These are phyloP conservation scores for Pantelozetes paolii DNA, from an alignment of 2,888 invertebrate species.

Conservation along the genomic window DNA sequence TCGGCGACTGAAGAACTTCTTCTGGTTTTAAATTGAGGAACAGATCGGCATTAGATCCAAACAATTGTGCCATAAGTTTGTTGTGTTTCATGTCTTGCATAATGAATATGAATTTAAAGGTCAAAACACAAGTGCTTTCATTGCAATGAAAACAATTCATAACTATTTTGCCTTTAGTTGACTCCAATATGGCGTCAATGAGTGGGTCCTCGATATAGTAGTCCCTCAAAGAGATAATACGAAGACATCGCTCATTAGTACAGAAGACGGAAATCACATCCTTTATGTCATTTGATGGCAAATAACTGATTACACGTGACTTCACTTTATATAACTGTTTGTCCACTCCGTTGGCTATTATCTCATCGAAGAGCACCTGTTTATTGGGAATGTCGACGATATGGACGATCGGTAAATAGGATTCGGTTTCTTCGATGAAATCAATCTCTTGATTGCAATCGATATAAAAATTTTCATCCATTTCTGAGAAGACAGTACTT, in stretches of 20 bases:
- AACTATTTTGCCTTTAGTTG: neutral
- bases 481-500: neutral
- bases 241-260: slow-evolving; percentile 20
- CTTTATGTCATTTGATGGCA: neutral
- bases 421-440: neutral
- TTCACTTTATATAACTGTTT: slow-evolving; percentile 20
- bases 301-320: slow-evolving; percentile 17
- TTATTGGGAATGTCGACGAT: neutral
- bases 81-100: neutral
- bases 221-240: neutral
- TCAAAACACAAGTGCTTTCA: slow-evolving; percentile 3
- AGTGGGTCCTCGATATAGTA: neutral
- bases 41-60: slow-evolving; percentile 18
- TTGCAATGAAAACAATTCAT: slow-evolving; percentile 24
- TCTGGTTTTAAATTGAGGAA: neutral
- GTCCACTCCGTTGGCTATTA: neutral
- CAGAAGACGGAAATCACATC: slow-evolving; percentile 17
- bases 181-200: neutral
- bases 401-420: neutral
- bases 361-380: neutral
- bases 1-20: neutral
- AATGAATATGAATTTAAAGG: neutral
- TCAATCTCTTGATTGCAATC: neutral
- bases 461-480: neutral
- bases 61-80: slow-evolving; percentile 11